A percentile compares a stretch with the other conserved stretches of the same genome.
These are phyloP conservation scores for Diabrotica undecimpunctata DNA, from an alignment of 1,140 invertebrate species.

Conservation along the genomic window DNA sequence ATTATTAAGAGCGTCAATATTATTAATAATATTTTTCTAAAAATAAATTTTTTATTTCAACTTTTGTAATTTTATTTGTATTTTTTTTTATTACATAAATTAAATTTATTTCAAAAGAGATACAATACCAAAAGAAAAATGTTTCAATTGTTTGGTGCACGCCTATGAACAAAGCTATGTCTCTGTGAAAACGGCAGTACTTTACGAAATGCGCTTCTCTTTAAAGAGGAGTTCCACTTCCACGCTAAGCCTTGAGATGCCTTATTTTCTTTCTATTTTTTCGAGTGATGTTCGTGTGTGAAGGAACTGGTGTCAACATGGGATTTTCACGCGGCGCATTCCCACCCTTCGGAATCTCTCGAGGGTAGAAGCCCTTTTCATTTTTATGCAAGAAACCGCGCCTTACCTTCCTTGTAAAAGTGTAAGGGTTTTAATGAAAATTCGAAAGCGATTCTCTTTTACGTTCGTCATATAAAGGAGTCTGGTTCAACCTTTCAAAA, in stretches of 20 bases:
- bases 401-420: not conserved
- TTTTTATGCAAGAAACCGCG: slow-evolving; percentile 5
- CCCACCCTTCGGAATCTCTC: slow-evolving; percentile 9
- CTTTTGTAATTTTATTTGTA: too few species aligned
- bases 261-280: slow-evolving; percentile 39
- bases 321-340: slow-evolving; percentile 28
- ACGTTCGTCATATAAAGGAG: not conserved
- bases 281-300: slow-evolving; percentile 34
- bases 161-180: not conserved
- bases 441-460: not conserved
- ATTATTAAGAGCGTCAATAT: too few species aligned
- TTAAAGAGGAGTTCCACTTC: slow-evolving; percentile 29
- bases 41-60: too few species aligned
- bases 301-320: slow-evolving; percentile 37
- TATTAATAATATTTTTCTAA: too few species aligned
- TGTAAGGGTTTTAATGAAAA: not conserved
- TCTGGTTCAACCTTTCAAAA: too few species aligned
- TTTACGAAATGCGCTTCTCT: slow-evolving; percentile 24
- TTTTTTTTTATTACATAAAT: too few species aligned
- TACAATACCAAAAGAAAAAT: too few species aligned
- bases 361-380: slow-evolving; percentile 19
- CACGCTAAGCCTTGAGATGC: slow-evolving; percentile 34
- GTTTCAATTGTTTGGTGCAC: not conserved
- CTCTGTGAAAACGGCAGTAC: slow-evolving; percentile 15
- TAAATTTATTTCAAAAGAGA: too few species aligned